These are phyloP conservation scores for Nymphalis polychloros DNA, from an alignment of 2,888 invertebrate species.

Conservation along the genomic window DNA sequence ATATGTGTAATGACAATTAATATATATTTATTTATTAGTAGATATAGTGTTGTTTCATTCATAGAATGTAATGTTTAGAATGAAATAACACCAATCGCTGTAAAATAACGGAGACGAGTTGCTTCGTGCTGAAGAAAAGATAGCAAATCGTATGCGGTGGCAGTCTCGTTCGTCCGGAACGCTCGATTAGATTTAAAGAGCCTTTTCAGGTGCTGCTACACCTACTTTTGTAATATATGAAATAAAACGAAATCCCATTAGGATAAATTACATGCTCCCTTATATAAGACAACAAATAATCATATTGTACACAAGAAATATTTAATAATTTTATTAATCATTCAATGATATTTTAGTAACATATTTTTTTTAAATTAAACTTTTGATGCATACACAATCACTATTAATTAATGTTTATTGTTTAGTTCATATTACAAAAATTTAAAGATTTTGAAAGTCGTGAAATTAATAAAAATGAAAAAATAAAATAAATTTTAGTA, in stretches of 20 bases:
- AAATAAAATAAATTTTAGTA: not conserved
- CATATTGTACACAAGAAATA: too few species aligned
- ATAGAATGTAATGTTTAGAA: not conserved
- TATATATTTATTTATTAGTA: too few species aligned
- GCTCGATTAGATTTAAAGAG: constrained; percentile 27
- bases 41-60: too few species aligned
- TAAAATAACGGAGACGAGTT: constrained; percentile 7
- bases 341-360: too few species aligned
- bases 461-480: not conserved
- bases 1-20: too few species aligned
- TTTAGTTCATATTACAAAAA: not conserved
- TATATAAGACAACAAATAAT: too few species aligned
- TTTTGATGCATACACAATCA: too few species aligned
- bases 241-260: not conserved
- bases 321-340: too few species aligned
- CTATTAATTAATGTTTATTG: not conserved
- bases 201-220: constrained; percentile 22
- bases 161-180: constrained; percentile 21
- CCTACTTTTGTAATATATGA: constrained; percentile 12
- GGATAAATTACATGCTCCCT: not conserved
- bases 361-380: too few species aligned
- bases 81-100: not conserved
- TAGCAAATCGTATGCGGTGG: constrained; percentile 23
- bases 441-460: not conserved
- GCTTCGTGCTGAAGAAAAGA: constrained; percentile 17